Percentiles rank a stretch among this genome's conserved stretches.
phyloP scores from a whole-genome alignment of 2,113 vertebrate species.

The Nesoenas mayeri region DNA sequence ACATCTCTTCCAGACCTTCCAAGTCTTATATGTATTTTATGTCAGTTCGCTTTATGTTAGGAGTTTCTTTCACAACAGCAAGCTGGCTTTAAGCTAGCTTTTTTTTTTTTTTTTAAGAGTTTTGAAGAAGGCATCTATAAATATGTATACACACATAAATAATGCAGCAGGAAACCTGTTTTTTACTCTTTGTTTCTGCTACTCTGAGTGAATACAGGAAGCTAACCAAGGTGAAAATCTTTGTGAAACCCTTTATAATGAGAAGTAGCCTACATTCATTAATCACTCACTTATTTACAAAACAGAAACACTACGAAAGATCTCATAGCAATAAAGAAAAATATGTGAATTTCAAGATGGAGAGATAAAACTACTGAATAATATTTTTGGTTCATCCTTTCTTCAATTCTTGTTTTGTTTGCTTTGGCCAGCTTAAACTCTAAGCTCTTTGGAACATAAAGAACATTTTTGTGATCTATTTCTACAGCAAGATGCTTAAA shows the following conservation, averaged over 20 bases:
- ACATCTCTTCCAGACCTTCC: neutral
- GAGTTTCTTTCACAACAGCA: neutral
- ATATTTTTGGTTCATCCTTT: neutral
- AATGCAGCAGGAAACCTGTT: conserved; percentile 15
- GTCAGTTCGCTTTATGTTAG: neutral
- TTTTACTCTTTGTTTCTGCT: neutral
- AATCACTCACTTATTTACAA: neutral
- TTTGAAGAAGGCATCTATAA: conserved; percentile 32
- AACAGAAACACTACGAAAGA: neutral
- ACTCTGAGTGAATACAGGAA: neutral
- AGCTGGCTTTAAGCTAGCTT: neutral
- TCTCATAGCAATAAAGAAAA: neutral
- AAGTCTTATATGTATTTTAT: neutral
- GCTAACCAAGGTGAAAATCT: neutral
- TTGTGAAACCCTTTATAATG: neutral
- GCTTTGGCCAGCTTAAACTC: neutral
- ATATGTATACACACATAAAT: conserved; percentile 55
- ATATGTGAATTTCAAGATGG: neutral
- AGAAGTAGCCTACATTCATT: neutral
- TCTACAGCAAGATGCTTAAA: neutral
- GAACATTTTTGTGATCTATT: conserved; percentile 23
- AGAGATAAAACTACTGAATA: neutral
- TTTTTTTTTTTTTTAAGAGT: neutral
- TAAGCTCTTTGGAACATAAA: neutral
- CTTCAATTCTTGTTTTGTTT: conserved; percentile 11